phyloP scores from a whole-genome alignment of 2,888 invertebrate genomes.

The Cryptus armator region DNA sequence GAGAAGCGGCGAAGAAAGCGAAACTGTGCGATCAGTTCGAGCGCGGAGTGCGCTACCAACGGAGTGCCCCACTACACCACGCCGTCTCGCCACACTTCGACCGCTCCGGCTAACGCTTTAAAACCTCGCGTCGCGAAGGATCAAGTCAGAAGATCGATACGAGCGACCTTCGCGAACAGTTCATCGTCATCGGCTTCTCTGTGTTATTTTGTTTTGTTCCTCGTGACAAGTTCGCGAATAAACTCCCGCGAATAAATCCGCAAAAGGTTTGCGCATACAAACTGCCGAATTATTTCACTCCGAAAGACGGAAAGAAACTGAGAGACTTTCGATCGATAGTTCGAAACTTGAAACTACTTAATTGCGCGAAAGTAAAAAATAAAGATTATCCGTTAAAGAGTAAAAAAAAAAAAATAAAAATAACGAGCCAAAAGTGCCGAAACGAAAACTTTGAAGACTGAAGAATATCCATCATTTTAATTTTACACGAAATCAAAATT shows the following conservation, averaged over 20 bases:
- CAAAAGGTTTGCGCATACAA: too few relatives aligned
- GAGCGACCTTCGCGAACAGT: conserved; percentile 47
- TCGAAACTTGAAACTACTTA: background rate
- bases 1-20: conserved; percentile 78
- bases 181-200: background rate
- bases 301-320: background rate
- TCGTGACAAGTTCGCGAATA: conserved; percentile 14
- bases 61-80: conserved; percentile 35
- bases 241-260: background rate
- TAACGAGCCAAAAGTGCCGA: background rate
- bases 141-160: conserved; percentile 52
- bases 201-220: conserved; percentile 17
- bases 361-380: too few relatives aligned
- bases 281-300: background rate
- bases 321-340: background rate
- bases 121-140: conserved; percentile 49
- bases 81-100: conserved; percentile 8
- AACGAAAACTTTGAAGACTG: background rate
- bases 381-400: background rate
- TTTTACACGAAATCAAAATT: background rate
- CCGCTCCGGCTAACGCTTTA: conserved; percentile 30
- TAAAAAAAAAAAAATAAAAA: background rate
- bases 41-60: conserved; percentile 41
- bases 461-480: background rate
- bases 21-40: conserved; percentile 66